Conservation (phyloP, 2,888 invertebrate species). For the Lochmaea capreae region DNA sequence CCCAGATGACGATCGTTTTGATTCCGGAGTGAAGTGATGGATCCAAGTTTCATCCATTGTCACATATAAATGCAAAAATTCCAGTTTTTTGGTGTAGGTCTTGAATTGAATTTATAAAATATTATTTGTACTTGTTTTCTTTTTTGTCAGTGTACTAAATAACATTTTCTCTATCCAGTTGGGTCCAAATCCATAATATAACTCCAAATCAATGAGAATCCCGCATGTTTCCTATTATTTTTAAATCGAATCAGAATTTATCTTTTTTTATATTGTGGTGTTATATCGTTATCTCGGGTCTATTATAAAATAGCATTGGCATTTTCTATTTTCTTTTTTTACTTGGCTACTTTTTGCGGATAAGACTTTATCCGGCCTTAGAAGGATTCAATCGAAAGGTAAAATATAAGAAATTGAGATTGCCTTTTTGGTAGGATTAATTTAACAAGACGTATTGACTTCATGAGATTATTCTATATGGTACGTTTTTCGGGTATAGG, state of each 20-base stretch:
- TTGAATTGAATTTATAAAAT: background rate
- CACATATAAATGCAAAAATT: too few relatives aligned
- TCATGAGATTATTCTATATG: background rate
- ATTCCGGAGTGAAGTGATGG: too few relatives aligned
- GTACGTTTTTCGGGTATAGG: background rate
- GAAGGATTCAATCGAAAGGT: slow-evolving; percentile 2
- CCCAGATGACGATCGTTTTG: too few relatives aligned
- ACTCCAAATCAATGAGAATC: slow-evolving; percentile 45
- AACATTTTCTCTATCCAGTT: slow-evolving; percentile 39
- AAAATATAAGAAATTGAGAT: slow-evolving; percentile 13
- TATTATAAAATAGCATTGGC: slow-evolving; percentile 22
- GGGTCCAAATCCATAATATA: slow-evolving; percentile 41
- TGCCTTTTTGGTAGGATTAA: background rate
- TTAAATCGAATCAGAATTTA: slow-evolving; percentile 41
- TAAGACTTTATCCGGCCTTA: background rate
- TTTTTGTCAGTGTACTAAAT: slow-evolving; percentile 3
- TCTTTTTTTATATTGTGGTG: slow-evolving; percentile 32
- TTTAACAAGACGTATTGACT: background rate
- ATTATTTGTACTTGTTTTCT: background rate
- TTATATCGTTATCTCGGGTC: slow-evolving; percentile 33
- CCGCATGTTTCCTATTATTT: slow-evolving; percentile 46
- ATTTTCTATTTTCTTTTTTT: slow-evolving; percentile 14
- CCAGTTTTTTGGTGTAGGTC: background rate
- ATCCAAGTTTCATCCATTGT: too few relatives aligned
- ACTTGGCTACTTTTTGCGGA: slow-evolving; percentile 18